phyloP scores from a whole-genome alignment of 2,888 invertebrate species.

The Salticus scenicus region DNA sequence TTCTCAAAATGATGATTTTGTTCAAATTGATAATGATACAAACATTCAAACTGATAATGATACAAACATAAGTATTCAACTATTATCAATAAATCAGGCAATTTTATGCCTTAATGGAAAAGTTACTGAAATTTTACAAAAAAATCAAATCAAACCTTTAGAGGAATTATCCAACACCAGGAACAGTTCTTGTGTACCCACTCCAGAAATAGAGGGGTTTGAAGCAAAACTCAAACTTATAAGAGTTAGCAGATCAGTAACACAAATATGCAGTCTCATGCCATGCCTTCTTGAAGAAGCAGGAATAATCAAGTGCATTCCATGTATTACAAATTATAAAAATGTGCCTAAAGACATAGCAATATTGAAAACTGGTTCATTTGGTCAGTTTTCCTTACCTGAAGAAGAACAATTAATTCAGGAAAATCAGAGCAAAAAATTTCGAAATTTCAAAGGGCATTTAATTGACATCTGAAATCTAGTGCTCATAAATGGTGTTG shows the following conservation, averaged over 20 bases:
- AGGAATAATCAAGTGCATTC: not conserved
- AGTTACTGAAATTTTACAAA: not conserved
- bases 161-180: not conserved
- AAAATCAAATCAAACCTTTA: not conserved
- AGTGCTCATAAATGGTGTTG: slow-evolving; percentile 14
- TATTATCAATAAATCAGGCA: not conserved
- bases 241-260: not conserved
- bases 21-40: not conserved
- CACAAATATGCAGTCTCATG: not conserved
- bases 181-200: not conserved
- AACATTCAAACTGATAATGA: not conserved
- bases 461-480: slow-evolving; percentile 10
- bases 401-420: not conserved
- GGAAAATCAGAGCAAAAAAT: not conserved
- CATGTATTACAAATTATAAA: not conserved
- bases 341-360: slow-evolving; percentile 4
- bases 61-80: not conserved
- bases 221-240: slow-evolving; percentile 16
- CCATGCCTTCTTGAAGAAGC: not conserved
- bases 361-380: not conserved
- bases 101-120: not conserved
- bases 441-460: not conserved
- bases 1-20: not conserved
- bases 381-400: not conserved
- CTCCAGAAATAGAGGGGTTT: slow-evolving; percentile 3